Evolutionary conservation across 2,113 vertebrate genomes (phyloP).

Genomic region (Elgaria multicarinata): DNA sequence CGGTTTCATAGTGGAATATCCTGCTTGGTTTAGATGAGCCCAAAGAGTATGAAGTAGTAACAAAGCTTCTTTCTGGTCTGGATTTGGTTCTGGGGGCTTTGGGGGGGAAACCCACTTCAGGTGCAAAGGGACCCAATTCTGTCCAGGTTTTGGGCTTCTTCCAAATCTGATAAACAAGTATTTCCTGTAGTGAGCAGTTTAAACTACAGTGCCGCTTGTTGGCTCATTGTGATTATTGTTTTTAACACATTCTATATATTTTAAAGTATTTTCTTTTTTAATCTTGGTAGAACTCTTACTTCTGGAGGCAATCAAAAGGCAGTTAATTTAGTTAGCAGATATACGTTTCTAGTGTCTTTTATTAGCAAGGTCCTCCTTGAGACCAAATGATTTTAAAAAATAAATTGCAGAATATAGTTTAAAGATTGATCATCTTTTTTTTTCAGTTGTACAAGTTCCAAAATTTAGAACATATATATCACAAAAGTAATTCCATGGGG

Average conservation of each 20-base stretch:
- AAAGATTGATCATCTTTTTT: neutral
- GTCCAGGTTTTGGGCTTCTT: no score
- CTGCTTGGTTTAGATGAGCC: no score
- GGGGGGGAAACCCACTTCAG: no score
- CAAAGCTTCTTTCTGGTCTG: no score
- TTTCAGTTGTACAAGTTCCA: neutral
- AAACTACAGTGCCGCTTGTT: neutral
- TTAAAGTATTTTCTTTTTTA: slow-evolving; percentile 5
- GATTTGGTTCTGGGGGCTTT: no score
- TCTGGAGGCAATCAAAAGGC: neutral
- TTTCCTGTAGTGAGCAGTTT: neutral
- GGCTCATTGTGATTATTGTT: neutral
- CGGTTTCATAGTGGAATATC: no score
- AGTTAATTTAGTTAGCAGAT: neutral
- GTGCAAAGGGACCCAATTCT: no score
- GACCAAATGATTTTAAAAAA: neutral
- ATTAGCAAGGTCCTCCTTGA: neutral
- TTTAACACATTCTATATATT: neutral
- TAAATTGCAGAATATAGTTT: neutral
- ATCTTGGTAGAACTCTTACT: neutral
- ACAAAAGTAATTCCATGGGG: neutral
- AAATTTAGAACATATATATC: neutral
- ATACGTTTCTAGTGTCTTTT: neutral
- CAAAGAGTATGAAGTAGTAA: no score
- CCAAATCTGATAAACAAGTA: neutral